Evolutionary conservation across 2,888 invertebrate genomes (phyloP).

Genomic region (Drosophila longiperda): DNA sequence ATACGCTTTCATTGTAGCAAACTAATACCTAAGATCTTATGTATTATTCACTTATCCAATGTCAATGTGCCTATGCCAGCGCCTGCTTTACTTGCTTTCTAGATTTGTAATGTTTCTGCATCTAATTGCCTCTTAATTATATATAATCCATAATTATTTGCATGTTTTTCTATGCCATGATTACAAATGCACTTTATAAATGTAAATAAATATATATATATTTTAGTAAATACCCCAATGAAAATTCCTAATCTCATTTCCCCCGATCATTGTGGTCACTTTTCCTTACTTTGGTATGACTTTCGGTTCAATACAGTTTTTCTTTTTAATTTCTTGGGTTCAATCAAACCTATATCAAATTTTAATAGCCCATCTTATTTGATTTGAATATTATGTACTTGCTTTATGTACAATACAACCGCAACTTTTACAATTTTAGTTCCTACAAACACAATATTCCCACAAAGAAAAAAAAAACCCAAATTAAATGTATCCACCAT

Average conservation of each 20-base stretch:
- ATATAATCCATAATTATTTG: conserved; percentile 40
- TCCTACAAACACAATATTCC: conserved; percentile 53
- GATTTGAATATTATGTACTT: conserved; percentile 48
- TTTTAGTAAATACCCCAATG: conserved; percentile 28
- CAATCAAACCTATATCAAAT: conserved; percentile 3
- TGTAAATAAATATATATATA: conserved; percentile 26
- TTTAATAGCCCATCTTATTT: conserved; percentile 42
- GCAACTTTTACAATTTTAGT: conserved; percentile 48
- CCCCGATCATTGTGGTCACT: conserved; percentile 56
- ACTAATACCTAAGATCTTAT: conserved; percentile 28
- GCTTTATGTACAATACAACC: conserved; percentile 48
- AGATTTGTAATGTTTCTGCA: conserved; percentile 32
- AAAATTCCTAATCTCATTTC: conserved; percentile 52
- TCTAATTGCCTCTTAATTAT: conserved; percentile 18
- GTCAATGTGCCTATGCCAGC: conserved; percentile 30
- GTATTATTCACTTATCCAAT: conserved; percentile 20
- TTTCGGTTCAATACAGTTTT: conserved; percentile 33
- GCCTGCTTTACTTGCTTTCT: conserved; percentile 42
- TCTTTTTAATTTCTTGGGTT: conserved; percentile 31
- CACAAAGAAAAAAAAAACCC: conserved; percentile 17
- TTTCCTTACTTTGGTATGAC: conserved; percentile 45
- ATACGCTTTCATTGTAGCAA: conserved; percentile 41
- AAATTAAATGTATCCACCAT: conserved; percentile 47
- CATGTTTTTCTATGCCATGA: conserved; percentile 51
- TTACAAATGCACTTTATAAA: conserved; percentile 17